Conservation (phyloP, 2,888 invertebrate genomes). For the Pheosia tremula region DNA sequence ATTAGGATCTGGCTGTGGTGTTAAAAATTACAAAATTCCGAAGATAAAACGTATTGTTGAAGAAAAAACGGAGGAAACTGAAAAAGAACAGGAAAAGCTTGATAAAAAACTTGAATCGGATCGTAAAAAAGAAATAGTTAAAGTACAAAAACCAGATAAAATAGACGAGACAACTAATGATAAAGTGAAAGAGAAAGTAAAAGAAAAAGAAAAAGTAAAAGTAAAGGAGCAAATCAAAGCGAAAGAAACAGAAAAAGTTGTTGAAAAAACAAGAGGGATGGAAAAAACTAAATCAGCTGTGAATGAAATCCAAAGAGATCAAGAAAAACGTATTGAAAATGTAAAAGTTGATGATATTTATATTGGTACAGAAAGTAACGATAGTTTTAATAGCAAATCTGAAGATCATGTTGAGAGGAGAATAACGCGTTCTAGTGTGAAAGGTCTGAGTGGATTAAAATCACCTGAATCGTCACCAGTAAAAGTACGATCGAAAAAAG, state of each 20-base stretch:
- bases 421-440: constrained; percentile 54
- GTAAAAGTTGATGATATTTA: constrained; percentile 10
- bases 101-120: constrained; percentile 9
- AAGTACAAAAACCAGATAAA: constrained; percentile 12
- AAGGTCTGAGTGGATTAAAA: constrained; percentile 26
- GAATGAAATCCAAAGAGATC: constrained; percentile 14
- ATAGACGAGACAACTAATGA: constrained; percentile 18
- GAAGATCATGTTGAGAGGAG: constrained; percentile 37
- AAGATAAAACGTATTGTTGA: constrained; percentile 67
- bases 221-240: constrained; percentile 20
- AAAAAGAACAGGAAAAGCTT: constrained; percentile 13
- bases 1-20: constrained; percentile 68
- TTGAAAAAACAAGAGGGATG: constrained; percentile 9
- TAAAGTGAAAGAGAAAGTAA: constrained; percentile 21
- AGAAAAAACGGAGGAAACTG: constrained; percentile 34
- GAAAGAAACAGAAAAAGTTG: constrained; percentile 16
- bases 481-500: constrained; percentile 37
- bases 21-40: constrained; percentile 79
- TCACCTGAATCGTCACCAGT: constrained; percentile 13
- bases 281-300: constrained; percentile 11
- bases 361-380: constrained; percentile 17
- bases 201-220: constrained; percentile 16
- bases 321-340: constrained; percentile 14
- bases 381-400: constrained; percentile 18
- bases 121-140: constrained; percentile 10